Evolutionary conservation across 2,888 invertebrate genomes (phyloP).

Genomic region (Agonopterix arenella): DNA sequence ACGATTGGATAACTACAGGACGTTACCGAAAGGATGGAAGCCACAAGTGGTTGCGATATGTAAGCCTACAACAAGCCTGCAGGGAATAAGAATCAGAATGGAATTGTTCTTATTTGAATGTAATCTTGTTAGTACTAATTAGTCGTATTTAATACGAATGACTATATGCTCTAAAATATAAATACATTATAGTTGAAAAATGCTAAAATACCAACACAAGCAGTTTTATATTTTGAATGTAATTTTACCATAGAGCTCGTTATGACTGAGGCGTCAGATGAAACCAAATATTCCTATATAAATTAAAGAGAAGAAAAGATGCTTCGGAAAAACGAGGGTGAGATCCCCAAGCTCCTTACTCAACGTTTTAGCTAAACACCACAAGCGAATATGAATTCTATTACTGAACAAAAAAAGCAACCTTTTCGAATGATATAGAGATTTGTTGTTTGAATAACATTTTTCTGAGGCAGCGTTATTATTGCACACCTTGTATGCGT

Average conservation of each 20-base stretch:
- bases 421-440: constrained; percentile 23
- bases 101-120: neutral
- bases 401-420: constrained; percentile 24
- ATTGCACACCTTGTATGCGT: constrained; percentile 76
- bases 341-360: constrained; percentile 67
- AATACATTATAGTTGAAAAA: too few relatives aligned
- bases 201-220: too few relatives aligned
- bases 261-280: constrained; percentile 56
- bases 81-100: neutral
- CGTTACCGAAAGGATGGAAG: constrained; percentile 9
- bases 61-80: neutral
- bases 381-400: constrained; percentile 39
- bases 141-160: too few relatives aligned
- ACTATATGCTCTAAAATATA: too few relatives aligned
- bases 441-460: constrained; percentile 50
- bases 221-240: too few relatives aligned
- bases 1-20: neutral
- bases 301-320: constrained; percentile 70
- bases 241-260: constrained; percentile 20
- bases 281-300: constrained; percentile 72
- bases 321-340: constrained; percentile 64
- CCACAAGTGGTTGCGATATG: constrained; percentile 6
- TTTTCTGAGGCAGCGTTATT: constrained; percentile 68
- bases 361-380: constrained; percentile 52
- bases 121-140: neutral